phyloP scores from a whole-genome alignment of 1,140 invertebrate genomes.

The Lineus longissimus region DNA sequence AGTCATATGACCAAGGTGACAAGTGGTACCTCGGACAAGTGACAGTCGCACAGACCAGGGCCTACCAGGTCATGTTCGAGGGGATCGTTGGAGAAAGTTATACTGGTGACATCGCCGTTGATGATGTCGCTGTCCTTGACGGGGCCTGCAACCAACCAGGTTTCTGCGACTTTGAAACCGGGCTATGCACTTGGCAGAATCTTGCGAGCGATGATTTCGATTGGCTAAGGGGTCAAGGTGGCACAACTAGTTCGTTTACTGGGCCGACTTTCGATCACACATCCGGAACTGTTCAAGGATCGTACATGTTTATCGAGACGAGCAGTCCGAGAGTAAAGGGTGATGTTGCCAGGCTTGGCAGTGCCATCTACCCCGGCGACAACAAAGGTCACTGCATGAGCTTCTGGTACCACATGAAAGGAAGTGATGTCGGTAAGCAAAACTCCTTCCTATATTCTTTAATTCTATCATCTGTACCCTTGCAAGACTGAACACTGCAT shows the following conservation, averaged over 20 bases:
- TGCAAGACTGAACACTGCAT: too few relatives aligned
- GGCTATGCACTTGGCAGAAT: constrained; percentile 36
- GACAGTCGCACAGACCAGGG: not conserved
- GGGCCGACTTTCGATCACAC: constrained; percentile 29
- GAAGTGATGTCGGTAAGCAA: constrained; percentile 42
- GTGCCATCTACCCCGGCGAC: constrained; percentile 43
- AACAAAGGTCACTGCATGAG: constrained; percentile 22
- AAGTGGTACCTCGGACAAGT: constrained; percentile 1
- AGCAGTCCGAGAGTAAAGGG: constrained; percentile 61
- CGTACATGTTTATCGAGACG: constrained; percentile 76
- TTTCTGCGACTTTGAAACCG: constrained; percentile 20
- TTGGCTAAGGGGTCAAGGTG: constrained; percentile 10
- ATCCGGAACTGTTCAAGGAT: constrained; percentile 57
- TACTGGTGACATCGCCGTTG: constrained; percentile 50
- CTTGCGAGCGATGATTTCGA: constrained; percentile 34
- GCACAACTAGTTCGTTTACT: constrained; percentile 11
- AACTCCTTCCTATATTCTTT: constrained; percentile 42
- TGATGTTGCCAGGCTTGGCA: constrained; percentile 68
- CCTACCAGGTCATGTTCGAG: constrained; percentile 30
- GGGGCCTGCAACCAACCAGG: constrained; percentile 25
- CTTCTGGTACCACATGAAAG: constrained; percentile 76
- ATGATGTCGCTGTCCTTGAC: constrained; percentile 45
- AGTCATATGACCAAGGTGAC: constrained; percentile 14
- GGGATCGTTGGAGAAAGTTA: constrained; percentile 28
- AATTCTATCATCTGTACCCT: too few relatives aligned